These are phyloP conservation scores for Enteromius fasciolatus DNA, from an alignment of 2,797 vertebrate species.

Conservation along the genomic window DNA sequence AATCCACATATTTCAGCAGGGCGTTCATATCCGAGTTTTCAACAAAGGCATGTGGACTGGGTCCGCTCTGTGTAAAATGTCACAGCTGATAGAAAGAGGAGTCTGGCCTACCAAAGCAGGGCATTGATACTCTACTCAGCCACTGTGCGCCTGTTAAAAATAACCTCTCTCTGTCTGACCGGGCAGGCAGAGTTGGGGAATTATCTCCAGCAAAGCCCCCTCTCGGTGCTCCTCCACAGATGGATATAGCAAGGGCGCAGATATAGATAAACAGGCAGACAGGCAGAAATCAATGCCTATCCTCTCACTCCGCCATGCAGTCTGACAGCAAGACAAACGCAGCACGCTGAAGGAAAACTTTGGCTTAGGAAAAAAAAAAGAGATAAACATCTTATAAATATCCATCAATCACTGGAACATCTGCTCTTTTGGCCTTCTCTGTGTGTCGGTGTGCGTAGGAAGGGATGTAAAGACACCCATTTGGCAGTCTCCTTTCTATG, in stretches of 20 bases:
- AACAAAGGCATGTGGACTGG: conserved; percentile 57
- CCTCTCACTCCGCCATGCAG: conserved; percentile 51
- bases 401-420: conserved; percentile 33
- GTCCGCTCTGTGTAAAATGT: conserved; percentile 59
- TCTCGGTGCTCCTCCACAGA: conserved; percentile 68
- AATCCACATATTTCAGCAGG: conserved; percentile 64
- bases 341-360: conserved; percentile 29
- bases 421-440: conserved; percentile 40
- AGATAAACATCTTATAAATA: conserved; percentile 38
- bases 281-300: conserved; percentile 60
- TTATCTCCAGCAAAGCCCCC: conserved; percentile 71
- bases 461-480: conserved; percentile 45
- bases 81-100: conserved; percentile 55
- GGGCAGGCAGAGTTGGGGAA: conserved; percentile 74
- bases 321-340: conserved; percentile 43
- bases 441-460: conserved; percentile 23
- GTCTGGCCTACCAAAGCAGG: conserved; percentile 27
- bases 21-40: conserved; percentile 40
- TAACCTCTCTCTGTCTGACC: conserved; percentile 73
- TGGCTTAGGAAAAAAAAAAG: not conserved
- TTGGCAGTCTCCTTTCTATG: conserved; percentile 45
- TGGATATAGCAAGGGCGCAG: conserved; percentile 52
- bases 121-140: conserved; percentile 68
- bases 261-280: conserved; percentile 59
- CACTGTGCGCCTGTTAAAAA: conserved; percentile 71